A percentile compares a stretch with the other conserved stretches of the same genome.
Conservation (phyloP, 1,140 invertebrate species). For the Stegodyphus mimosarum region DNA sequence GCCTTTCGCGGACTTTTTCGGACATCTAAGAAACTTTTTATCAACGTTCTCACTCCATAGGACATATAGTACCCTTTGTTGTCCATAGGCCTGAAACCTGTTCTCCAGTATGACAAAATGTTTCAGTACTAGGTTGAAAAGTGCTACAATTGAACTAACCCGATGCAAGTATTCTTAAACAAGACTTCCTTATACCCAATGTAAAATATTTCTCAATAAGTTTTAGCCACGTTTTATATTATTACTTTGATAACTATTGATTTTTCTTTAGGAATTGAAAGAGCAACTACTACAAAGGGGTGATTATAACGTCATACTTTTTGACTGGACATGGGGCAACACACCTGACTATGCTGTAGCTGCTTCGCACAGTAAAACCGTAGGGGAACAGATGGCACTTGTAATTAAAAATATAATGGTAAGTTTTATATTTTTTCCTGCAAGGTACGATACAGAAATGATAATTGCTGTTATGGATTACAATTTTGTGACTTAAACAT, state of each 20-base stretch:
- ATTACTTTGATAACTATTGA: not conserved
- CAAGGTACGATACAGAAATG: not conserved
- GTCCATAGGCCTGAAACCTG: no score
- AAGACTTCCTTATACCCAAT: no score
- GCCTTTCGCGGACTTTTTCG: no score
- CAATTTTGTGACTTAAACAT: not conserved
- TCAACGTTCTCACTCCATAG: no score
- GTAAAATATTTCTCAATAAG: no score
- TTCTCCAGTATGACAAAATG: no score
- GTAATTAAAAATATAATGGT: conserved; percentile 11
- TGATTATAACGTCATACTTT: not conserved
- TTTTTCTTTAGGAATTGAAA: not conserved
- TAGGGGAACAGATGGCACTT: not conserved
- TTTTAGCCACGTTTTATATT: no score
- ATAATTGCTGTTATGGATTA: not conserved
- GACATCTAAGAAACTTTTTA: no score
- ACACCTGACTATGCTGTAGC: not conserved
- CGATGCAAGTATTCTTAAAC: no score
- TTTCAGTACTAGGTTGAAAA: no score
- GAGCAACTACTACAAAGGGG: not conserved
- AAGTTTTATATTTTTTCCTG: not conserved
- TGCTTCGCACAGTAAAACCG: not conserved
- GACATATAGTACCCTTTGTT: no score
- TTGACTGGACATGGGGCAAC: conserved; percentile 11
- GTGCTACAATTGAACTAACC: no score